Conservation (phyloP, 2,888 invertebrate species). For the Drosophila recens region DNA sequence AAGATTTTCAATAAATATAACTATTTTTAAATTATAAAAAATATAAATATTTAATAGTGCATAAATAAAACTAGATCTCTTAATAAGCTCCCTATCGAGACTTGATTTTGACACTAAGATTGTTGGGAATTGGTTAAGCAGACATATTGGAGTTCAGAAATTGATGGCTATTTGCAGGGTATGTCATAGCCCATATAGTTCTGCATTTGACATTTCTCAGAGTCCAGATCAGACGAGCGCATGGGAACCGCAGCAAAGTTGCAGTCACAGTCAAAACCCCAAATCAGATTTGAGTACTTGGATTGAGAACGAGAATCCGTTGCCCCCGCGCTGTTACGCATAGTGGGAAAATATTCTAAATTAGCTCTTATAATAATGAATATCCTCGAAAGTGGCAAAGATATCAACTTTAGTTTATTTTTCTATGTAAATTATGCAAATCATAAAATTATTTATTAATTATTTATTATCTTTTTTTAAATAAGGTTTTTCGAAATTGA, state of each 20-base stretch:
- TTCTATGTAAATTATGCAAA: no score
- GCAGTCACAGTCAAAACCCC: constrained; percentile 39
- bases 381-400: no score
- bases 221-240: constrained; percentile 17
- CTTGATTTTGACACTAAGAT: background rate
- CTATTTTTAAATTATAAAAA: no score
- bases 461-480: no score
- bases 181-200: constrained; percentile 3
- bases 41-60: no score
- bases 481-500: no score
- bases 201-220: background rate
- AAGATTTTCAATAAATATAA: no score
- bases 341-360: background rate
- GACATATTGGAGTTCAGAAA: no score
- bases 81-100: no score
- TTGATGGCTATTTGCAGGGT: constrained; percentile 10
- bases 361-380: background rate
- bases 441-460: no score
- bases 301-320: constrained; percentile 42
- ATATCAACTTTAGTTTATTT: no score
- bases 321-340: constrained; percentile 21
- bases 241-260: constrained; percentile 40
- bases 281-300: constrained; percentile 34
- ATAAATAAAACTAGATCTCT: no score
- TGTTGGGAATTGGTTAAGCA: background rate